Evolutionary conservation across 2,888 invertebrate genomes (phyloP).

Genomic region (Iphiclides podalirius): DNA sequence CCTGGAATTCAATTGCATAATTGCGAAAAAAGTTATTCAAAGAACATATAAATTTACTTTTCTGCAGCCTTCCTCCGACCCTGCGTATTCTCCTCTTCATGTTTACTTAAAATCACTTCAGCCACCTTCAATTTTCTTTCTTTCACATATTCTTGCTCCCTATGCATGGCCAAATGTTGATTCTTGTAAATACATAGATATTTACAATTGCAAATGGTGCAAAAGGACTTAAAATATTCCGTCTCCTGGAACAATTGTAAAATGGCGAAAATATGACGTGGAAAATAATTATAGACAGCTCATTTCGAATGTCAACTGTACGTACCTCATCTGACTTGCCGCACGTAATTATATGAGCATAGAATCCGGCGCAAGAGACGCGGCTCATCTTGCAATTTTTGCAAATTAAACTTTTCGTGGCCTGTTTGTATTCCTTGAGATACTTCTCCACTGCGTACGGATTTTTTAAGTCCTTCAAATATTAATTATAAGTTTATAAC

Average conservation of each 20-base stretch:
- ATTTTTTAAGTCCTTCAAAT: conserved; percentile 74
- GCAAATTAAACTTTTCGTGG: conserved; percentile 69
- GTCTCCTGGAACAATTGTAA: conserved; percentile 56
- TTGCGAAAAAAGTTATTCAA: no score
- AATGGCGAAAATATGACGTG: not conserved
- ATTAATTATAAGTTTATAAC: conserved; percentile 1
- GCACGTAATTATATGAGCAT: conserved; percentile 81
- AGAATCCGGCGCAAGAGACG: conserved; percentile 78
- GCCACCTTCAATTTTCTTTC: conserved; percentile 35
- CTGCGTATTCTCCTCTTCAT: conserved; percentile 24
- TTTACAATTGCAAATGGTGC: conserved; percentile 73
- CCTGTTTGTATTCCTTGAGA: conserved; percentile 62
- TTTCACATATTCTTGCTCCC: conserved; percentile 42
- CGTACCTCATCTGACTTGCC: conserved; percentile 78
- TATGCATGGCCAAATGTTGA: conserved; percentile 77
- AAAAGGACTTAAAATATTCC: conserved; percentile 66
- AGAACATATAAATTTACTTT: conserved; percentile 43
- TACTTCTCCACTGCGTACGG: conserved; percentile 61
- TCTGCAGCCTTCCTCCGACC: conserved; percentile 55
- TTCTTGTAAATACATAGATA: conserved; percentile 78
- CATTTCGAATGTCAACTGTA: not conserved
- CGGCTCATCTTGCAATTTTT: conserved; percentile 73
- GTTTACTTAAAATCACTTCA: not conserved
- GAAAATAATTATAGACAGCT: not conserved
- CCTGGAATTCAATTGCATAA: no score